Percentiles rank a stretch among this genome's conserved stretches.
phyloP scores from a whole-genome alignment of 2,888 invertebrate genomes.

The Drosophila dives region DNA sequence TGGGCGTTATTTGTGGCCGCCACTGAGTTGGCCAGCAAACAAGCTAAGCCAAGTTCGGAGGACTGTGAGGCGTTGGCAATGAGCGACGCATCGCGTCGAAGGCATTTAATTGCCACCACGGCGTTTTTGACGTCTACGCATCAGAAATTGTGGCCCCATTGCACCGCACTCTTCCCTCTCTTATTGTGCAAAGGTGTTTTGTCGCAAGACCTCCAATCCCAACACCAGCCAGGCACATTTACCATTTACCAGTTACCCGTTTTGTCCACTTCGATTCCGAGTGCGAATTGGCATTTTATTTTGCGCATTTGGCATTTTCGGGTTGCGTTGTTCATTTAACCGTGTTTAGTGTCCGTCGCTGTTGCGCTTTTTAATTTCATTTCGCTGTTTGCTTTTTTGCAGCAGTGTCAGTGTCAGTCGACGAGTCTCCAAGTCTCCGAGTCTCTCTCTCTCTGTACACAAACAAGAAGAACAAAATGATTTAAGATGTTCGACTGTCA shows the following conservation, averaged over 20 bases:
- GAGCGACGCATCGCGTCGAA: constrained; percentile 43
- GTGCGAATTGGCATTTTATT: constrained; percentile 78
- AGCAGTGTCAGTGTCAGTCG: constrained; percentile 38
- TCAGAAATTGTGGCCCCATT: constrained; percentile 46
- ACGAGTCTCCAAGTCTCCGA: background rate
- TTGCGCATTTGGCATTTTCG: constrained; percentile 77
- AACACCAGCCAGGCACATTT: background rate
- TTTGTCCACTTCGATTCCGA: constrained; percentile 27
- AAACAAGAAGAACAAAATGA: constrained; percentile 63
- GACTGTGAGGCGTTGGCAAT: constrained; percentile 61
- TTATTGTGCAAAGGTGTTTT: constrained; percentile 64
- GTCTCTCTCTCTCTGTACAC: background rate
- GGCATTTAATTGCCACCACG: constrained; percentile 77
- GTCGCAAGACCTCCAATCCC: constrained; percentile 52
- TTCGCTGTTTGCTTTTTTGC: constrained; percentile 32
- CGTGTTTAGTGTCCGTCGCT: constrained; percentile 71
- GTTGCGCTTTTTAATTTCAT: constrained; percentile 74
- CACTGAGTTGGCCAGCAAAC: constrained; percentile 34
- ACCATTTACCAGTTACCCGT: constrained; percentile 1
- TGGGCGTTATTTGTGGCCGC: constrained; percentile 77
- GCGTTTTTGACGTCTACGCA: constrained; percentile 69
- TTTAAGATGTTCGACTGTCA: constrained; percentile 81
- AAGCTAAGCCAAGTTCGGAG: constrained; percentile 10
- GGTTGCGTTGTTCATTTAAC: constrained; percentile 72
- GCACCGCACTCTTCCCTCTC: background rate